phyloP scores from a whole-genome alignment of 1,140 invertebrate genomes.

The Trinorchestia longiramus region DNA sequence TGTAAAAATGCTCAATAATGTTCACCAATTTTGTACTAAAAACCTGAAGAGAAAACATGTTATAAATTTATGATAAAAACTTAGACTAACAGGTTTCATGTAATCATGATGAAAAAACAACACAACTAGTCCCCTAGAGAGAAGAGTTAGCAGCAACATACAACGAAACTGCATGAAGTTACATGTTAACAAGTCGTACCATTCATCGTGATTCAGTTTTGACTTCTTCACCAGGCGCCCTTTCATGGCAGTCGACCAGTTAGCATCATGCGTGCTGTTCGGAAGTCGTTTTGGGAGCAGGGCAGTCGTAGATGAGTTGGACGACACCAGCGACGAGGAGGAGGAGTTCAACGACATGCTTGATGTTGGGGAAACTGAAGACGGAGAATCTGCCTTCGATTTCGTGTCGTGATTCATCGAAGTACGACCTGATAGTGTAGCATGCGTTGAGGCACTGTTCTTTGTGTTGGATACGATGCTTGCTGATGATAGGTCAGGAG shows the following conservation, averaged over 20 bases:
- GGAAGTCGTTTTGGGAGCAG: not conserved
- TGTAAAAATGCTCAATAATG: not conserved
- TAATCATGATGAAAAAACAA: not conserved
- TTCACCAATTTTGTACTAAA: not conserved
- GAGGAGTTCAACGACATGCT: slow-evolving; percentile 5
- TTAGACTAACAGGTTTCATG: not conserved
- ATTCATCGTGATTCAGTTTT: not conserved
- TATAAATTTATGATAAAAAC: not conserved
- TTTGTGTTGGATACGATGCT: not conserved
- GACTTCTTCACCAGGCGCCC: not conserved
- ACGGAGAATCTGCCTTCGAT: not conserved
- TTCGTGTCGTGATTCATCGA: not conserved
- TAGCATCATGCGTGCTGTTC: not conserved
- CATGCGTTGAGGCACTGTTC: not conserved
- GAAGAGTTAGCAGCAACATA: not conserved
- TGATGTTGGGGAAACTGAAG: not conserved
- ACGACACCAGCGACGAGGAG: not conserved
- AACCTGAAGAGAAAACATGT: not conserved
- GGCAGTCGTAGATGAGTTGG: not conserved
- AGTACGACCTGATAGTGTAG: not conserved
- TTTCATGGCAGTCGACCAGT: not conserved
- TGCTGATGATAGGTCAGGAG: not conserved
- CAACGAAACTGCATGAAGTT: not conserved
- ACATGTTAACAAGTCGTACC: not conserved
- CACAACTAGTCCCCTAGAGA: not conserved